Base-by-base conservation (phyloP, 2,797 vertebrate genomes). In the Moxostoma hubbsi region DNA sequence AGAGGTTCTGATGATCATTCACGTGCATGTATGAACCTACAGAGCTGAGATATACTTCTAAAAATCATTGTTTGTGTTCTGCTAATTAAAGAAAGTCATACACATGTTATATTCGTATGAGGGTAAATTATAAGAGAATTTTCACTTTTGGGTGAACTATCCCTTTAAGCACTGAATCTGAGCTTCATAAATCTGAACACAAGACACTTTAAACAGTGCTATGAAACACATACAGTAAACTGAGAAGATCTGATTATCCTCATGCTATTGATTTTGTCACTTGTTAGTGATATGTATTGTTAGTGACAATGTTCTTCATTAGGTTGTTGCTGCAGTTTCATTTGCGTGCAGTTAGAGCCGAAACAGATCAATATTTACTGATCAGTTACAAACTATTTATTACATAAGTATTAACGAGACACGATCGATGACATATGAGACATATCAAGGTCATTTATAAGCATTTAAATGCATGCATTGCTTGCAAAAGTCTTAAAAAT, bases 261-360 rank as follows among this genome's bases (percentile, higher is more conserved):
- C 9, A 8, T 15, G n/a, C 4, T 43, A 59, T 76, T 76, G 64
- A 76, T 67, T 59, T 12, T 2, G 12, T 76, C 53, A 57, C 45
- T 24, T 58, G 63, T 58, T 59, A 9, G 54, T 67, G 74, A 36
- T 67, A 2, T 36, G 36, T 67, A 67, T 67, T 76, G 10, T 15
- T 49, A 9, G 49, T 54, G n/a, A 16, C 16, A 51, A 2, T 50
- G 45, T 36, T 66, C 59, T 24, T 61, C 72, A 50, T 49, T 57
- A 49, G 63, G 63, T 24, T 57, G 62, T 16, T 55, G 45, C 10
- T 72, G 15, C 58, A 18, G 15, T 11, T 66, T 45, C 24, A 45
- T 57, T 49, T 6, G 54, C 4, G 12, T 11, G 16, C 11, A 6
- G 5, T 24, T 1, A 5, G 58, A 59, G 58, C 6, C 11, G 47